Base-by-base conservation (phyloP, 1,140 invertebrate species). In the Drosophila sturtevanti region DNA sequence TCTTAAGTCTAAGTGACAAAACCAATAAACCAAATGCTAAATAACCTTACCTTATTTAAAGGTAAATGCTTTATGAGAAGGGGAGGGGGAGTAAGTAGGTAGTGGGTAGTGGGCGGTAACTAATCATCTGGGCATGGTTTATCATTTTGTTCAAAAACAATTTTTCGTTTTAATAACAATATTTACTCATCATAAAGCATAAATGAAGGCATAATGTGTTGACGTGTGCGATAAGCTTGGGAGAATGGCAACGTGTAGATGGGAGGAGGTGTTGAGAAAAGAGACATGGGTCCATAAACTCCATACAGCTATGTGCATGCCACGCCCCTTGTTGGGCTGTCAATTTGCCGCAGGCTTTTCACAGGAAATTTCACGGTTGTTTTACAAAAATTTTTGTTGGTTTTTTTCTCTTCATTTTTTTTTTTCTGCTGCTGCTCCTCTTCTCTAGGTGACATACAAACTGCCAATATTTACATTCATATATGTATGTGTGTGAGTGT, bases 201-300 rank as follows among this genome's bases (percentile, higher is more conserved):
- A 78, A 78, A 78, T 78, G 76, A 76, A 78, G 75, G 75, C 76
- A 78, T 78, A 78, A 78, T 78, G 76, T 78, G 74, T 72, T 72
- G 74, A 78, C 73, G 68, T 60, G 65, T 51, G 67, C 72, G 21
- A 0, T 37, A 27, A 60, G 27, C 27, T 4, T 31, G 27, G 27
- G 27, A 6, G 27, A 31, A 4, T 3, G 22, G n/a, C n/a, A n/a
- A n/a, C n/a, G n/a, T n/a, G n/a, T n/a, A n/a, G n/a, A n/a, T 3
- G 4, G 27, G 27, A 31, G 27, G 4, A 31, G 6, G 4, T 1
- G 6, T 6, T 6, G 27, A 31, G 27, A 31, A 31, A 31, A 35
- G 41, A 21, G 41, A 48, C 16, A 48, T 16, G 41, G 41, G 21
- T 48, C 41, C 41, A 21, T 48, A 18, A 9, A 18, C 41, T 21